Conservation (phyloP, 1,140 invertebrate species). For the Ditylenchus dipsaci region DNA sequence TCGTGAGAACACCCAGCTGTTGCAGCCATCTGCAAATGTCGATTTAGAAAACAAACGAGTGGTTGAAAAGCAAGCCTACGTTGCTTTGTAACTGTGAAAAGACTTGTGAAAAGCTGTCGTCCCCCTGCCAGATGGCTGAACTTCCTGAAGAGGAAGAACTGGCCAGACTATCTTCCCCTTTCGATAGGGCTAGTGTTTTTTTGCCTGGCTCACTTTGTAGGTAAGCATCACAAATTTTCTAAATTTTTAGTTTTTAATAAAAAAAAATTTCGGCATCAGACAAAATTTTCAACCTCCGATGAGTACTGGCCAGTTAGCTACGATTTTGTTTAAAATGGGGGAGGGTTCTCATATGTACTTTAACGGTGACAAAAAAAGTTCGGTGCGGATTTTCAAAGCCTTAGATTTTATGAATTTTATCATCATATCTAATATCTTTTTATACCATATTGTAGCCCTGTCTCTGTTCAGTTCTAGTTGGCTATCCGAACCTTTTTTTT, state of each 20-base stretch:
- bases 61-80: background rate
- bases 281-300: too few species aligned
- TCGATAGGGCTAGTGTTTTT: background rate
- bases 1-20: constrained; percentile 81
- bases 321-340: too few species aligned
- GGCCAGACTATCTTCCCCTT: background rate
- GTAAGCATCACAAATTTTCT: constrained; percentile 59
- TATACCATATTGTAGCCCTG: too few species aligned
- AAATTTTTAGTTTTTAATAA: too few species aligned
- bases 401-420: too few species aligned
- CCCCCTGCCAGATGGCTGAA: constrained; percentile 84
- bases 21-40: constrained; percentile 67
- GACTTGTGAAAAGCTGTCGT: constrained; percentile 16
- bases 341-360: too few species aligned
- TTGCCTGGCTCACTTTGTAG: constrained; percentile 29
- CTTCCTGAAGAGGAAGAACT: background rate
- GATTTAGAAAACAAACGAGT: background rate
- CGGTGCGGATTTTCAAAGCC: too few species aligned
- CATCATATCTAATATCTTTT: too few species aligned
- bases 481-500: too few species aligned
- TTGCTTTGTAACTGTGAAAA: constrained; percentile 8
- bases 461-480: too few species aligned
- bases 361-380: too few species aligned
- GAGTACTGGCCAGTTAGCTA: too few species aligned
- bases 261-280: background rate